Conservation (phyloP, 92 coral and sea anemone species). For the Palythoa caribaeorum region DNA sequence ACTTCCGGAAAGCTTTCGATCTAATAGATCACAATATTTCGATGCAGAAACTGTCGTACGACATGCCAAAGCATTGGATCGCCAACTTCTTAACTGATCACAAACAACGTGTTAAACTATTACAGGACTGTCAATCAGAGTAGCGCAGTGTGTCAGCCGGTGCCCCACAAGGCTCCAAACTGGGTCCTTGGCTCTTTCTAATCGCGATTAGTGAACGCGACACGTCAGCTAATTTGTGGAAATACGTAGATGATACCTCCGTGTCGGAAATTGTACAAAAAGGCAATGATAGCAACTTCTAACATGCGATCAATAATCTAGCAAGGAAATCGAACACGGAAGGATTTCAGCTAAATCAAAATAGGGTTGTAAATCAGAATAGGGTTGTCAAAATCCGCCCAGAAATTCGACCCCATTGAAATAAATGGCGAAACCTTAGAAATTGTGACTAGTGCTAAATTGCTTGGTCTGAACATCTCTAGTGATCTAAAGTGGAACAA, state of each 20-base stretch:
- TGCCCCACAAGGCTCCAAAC: constrained; percentile 3
- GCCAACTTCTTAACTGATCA: constrained; percentile 24
- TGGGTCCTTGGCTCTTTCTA: constrained; percentile 16
- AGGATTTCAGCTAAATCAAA: constrained; percentile 17
- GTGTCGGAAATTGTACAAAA: constrained; percentile 29
- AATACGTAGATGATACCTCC: neutral
- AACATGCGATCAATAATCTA: constrained; percentile 13
- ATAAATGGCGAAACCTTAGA: constrained; percentile 23
- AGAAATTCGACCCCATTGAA: neutral
- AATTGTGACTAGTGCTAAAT: constrained; percentile 27
- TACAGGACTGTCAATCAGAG: constrained; percentile 24
- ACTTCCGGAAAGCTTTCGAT: neutral
- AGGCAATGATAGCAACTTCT: constrained; percentile 28
- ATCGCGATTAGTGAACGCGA: neutral
- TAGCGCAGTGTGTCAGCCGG: constrained; percentile 40
- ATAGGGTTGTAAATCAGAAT: constrained; percentile 24
- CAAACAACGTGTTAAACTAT: constrained; percentile 33
- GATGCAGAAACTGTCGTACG: constrained; percentile 30
- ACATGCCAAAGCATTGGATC: constrained; percentile 18
- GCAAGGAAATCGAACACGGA: constrained; percentile 31
- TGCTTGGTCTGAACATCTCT: constrained; percentile 25
- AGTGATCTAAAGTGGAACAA: constrained; percentile 25
- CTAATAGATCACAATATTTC: neutral
- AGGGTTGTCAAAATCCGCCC: constrained; percentile 28
- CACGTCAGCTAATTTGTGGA: constrained; percentile 18